Evolutionary conservation across 2,888 invertebrate species (phyloP), one percentile per base, ranked within the genome.

Genomic region (Chloroclystis v-ata): DNA sequence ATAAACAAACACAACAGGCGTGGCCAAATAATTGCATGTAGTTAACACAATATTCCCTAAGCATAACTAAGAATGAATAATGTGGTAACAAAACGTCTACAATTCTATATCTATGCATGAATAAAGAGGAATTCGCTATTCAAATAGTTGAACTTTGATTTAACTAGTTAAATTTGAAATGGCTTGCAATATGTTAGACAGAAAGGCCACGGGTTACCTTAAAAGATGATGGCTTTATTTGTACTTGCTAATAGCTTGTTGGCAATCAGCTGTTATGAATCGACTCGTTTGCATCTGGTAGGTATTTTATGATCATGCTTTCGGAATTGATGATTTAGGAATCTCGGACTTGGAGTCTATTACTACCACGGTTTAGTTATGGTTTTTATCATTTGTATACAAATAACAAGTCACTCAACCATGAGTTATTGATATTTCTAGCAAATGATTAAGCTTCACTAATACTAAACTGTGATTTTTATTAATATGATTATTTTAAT

Each of bases 51-150:
- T 49, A 33, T 2, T 2, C 8, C 13, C 11, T 44, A 20, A 44
- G 41, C 41, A 42, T 29, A 37, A 42, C 29, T 40, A 11, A 39
- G 29, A 40, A 28, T 14, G 42, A 62, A 61, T 61, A 67, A 67
- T 65, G 64, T 65, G 55, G 60, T 66, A 52, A 63, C 16, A n/a
- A n/a, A 20, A 4, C 5, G 10, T 0, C 3, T 10, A 30, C 47
- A 46, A 47, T 56, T 65, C 63, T 69, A 67, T 64, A 39, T 9
- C 29, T 39, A 32, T 41, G 33, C 33, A 37, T 50, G 28, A 44
- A 47, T 56, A 52, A 46, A 50, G 60, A 47, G 63, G 62, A 63
- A 68, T 68, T 60, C 54, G 59, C 37, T 68, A 65, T 68, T 64
- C 54, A 63, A 60, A 49, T 40, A 47, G 49, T 50, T 65, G 63